Percentiles rank a stretch among this genome's conserved stretches.
Evolutionary conservation across 2,113 vertebrate genomes (phyloP).

Genomic region (Chaetodon trifascialis): DNA sequence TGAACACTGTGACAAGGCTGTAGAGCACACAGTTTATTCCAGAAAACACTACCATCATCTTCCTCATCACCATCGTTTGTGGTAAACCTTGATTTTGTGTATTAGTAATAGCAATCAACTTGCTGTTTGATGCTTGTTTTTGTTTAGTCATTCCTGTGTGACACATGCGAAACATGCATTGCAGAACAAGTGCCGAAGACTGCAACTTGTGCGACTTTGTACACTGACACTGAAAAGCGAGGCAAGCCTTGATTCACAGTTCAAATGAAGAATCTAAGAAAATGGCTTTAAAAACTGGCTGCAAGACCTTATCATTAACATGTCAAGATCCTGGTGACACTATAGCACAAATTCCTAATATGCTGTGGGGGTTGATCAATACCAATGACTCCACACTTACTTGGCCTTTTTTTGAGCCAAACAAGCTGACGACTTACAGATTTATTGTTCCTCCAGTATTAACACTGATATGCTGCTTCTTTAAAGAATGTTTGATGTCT

Average conservation of each 20-base stretch:
- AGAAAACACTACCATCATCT: not conserved
- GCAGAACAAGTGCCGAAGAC: conserved; percentile 34
- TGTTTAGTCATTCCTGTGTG: conserved; percentile 58
- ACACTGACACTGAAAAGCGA: conserved; percentile 42
- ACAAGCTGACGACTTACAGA: not conserved
- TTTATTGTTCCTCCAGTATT: not conserved
- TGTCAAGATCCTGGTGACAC: not conserved
- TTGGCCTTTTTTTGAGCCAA: not conserved
- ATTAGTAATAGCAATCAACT: conserved; percentile 23
- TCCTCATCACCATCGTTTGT: not conserved
- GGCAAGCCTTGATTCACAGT: conserved; percentile 42
- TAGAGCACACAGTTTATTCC: not conserved
- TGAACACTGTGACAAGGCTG: not conserved
- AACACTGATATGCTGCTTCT: not conserved
- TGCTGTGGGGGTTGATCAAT: conserved; percentile 4
- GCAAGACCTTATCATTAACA: not conserved
- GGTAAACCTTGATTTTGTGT: conserved; percentile 7
- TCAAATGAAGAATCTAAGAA: conserved; percentile 45
- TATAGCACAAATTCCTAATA: not conserved
- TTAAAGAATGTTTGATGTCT: not conserved
- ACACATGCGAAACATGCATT: conserved; percentile 77
- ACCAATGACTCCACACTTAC: not conserved
- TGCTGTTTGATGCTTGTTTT: not conserved
- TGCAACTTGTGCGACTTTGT: conserved; percentile 46
- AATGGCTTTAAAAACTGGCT: conserved; percentile 14